Evolutionary conservation across 1,140 invertebrate genomes (phyloP), one percentile per base, ranked within the genome.

Genomic region (Temnothorax curvispinosus): DNA sequence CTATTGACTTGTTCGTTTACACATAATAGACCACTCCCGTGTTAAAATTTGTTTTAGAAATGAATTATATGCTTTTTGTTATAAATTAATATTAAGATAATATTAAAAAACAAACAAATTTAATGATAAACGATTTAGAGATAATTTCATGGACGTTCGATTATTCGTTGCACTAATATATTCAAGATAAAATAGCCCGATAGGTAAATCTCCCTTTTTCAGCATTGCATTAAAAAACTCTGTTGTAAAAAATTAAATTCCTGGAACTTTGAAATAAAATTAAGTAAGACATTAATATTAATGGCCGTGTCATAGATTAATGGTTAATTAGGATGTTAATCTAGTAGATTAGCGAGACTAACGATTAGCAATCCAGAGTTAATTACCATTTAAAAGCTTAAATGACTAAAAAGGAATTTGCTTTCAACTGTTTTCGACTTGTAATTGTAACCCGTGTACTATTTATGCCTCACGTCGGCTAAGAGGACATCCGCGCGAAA

Each of bases 301-400:
- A 27, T 27, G 27, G 27, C 27, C 27, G 4, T 38, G 21, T 54
- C 8, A 9, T 6, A 38, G 13, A 41, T 35, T 69, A 65, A 50
- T 76, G n/a, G 8, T 60, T 76, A 62, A 77, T n/a, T 62, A 62
- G 4, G 4, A 77, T 18, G 38, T 54, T 65, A 69, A 54, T 65
- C 9, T 50, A 50, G 13, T 2, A 27, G 27, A 27, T 27, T 27
- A 27, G 1, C 1, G 27, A 38, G 77, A 54, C 35, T 41, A 15
- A 69, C 5, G 62, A 77, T 60, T 60, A 60, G 8, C 18, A 44
- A 60, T 44, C 11, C 9, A 13, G 27, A 44, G 41, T 44, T 41
- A 69, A 80, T 69, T 18, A 69, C 7, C 35, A 67, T 38, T 52
- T 67, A 38, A 9, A 67, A 11, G 15, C 27, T 78, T n/a, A 11